Evolutionary conservation across 2,113 vertebrate species (phyloP).

Genomic region (Callospermophilus lateralis): DNA sequence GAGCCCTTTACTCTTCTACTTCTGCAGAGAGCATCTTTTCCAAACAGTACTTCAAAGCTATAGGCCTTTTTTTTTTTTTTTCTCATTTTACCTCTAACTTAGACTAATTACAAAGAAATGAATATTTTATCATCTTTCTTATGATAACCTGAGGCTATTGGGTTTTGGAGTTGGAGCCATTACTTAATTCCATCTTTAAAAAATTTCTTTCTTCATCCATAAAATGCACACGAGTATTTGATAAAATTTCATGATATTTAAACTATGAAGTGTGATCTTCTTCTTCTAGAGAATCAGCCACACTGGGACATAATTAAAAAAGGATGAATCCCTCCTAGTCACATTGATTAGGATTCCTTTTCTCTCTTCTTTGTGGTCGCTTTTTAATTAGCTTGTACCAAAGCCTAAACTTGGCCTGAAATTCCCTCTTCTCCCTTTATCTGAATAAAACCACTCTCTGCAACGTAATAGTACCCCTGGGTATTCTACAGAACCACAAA

Average conservation of each 20-base stretch:
- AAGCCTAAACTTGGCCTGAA: slow-evolving; percentile 52
- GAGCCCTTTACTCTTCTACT: background rate
- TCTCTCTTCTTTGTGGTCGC: slow-evolving; percentile 15
- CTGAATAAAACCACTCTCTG: slow-evolving; percentile 13
- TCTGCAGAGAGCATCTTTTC: slow-evolving; percentile 37
- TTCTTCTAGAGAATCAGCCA: slow-evolving; percentile 48
- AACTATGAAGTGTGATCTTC: slow-evolving; percentile 54
- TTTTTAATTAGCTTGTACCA: slow-evolving; percentile 67
- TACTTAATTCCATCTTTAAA: slow-evolving; percentile 85
- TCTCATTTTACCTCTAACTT: slow-evolving; percentile 75
- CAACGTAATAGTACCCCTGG: background rate
- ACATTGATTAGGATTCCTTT: slow-evolving; percentile 23
- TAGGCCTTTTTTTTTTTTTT: slow-evolving; percentile 74
- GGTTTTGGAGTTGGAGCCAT: slow-evolving; percentile 83
- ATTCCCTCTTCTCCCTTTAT: slow-evolving; percentile 33
- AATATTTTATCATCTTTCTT: slow-evolving; percentile 88
- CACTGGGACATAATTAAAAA: slow-evolving; percentile 20
- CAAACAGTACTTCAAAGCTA: slow-evolving; percentile 72
- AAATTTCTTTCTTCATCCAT: slow-evolving; percentile 74
- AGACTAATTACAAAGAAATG: slow-evolving; percentile 86
- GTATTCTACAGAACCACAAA: slow-evolving; percentile 5
- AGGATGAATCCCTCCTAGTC: background rate
- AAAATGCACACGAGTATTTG: slow-evolving; percentile 48
- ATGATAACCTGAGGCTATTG: slow-evolving; percentile 85
- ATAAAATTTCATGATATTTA: slow-evolving; percentile 70